phyloP scores from a whole-genome alignment of 2,113 vertebrate species.

The Tichodroma muraria region DNA sequence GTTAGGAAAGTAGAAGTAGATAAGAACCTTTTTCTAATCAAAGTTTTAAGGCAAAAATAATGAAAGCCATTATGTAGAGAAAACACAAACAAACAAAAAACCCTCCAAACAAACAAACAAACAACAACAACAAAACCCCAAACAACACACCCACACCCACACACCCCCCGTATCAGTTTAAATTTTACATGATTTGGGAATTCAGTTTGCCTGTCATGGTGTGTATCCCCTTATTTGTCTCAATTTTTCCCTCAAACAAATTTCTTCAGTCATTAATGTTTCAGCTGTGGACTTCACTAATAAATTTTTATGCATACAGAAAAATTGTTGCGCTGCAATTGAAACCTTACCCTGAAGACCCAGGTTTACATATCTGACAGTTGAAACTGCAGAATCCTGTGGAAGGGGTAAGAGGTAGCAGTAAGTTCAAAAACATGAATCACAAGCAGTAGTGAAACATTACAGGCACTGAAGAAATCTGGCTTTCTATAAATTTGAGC shows the following conservation, averaged over 20 bases:
- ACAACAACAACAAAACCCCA: rapidly evolving
- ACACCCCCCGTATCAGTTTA: not conserved
- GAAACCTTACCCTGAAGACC: not conserved
- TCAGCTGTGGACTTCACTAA: not conserved
- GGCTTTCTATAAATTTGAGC: not conserved
- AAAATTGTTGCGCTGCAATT: not conserved
- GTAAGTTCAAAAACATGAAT: not conserved
- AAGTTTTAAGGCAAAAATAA: not conserved
- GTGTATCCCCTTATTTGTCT: not conserved
- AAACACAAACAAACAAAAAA: not conserved
- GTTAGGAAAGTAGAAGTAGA: not conserved
- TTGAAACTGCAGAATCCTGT: not conserved
- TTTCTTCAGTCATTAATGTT: not conserved
- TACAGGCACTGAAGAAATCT: not conserved
- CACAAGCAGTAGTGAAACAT: not conserved
- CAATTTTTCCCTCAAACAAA: not conserved
- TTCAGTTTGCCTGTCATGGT: not conserved
- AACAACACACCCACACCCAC: too few relatives aligned
- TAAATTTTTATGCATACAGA: not conserved
- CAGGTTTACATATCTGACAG: not conserved
- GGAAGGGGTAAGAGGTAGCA: not conserved
- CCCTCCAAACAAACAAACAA: too few relatives aligned
- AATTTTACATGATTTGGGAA: not conserved
- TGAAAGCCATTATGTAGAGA: not conserved
- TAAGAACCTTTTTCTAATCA: not conserved